phyloP scores from a whole-genome alignment of 2,113 vertebrate genomes.

The Bubo blakistoni region DNA sequence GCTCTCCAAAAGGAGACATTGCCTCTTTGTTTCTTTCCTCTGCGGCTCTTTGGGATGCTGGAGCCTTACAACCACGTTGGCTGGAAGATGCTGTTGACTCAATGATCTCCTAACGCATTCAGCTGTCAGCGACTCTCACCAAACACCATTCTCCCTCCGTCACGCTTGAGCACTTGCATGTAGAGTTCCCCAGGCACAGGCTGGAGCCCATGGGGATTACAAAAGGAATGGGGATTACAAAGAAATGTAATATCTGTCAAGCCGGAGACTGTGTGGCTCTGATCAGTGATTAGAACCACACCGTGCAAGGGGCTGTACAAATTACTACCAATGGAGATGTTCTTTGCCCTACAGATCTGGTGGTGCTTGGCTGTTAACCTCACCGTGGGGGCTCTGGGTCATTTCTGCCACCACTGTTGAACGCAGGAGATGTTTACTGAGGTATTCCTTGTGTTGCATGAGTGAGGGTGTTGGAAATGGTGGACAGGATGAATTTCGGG shows the following conservation, averaged over 20 bases:
- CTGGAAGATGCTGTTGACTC: not conserved
- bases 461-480: not conserved
- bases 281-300: not conserved
- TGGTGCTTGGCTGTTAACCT: not conserved
- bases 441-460: not conserved
- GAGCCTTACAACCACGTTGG: rapidly evolving
- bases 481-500: not conserved
- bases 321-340: not conserved
- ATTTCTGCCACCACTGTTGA: not conserved
- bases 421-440: not conserved
- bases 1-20: not conserved
- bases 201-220: not conserved
- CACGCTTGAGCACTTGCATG: not conserved
- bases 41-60: not conserved
- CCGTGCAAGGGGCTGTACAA: not conserved
- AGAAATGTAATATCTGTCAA: not conserved
- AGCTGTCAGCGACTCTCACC: not conserved
- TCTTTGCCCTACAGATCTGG: not conserved
- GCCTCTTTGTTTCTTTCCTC: not conserved
- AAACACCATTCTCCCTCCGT: not conserved
- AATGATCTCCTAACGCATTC: not conserved
- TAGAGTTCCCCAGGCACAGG: not conserved
- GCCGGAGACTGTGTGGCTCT: not conserved
- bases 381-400: rapidly evolving
- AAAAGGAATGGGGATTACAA: not conserved